Evolutionary conservation across 1,140 invertebrate species (phyloP).

Genomic region (Galendromus occidentalis): DNA sequence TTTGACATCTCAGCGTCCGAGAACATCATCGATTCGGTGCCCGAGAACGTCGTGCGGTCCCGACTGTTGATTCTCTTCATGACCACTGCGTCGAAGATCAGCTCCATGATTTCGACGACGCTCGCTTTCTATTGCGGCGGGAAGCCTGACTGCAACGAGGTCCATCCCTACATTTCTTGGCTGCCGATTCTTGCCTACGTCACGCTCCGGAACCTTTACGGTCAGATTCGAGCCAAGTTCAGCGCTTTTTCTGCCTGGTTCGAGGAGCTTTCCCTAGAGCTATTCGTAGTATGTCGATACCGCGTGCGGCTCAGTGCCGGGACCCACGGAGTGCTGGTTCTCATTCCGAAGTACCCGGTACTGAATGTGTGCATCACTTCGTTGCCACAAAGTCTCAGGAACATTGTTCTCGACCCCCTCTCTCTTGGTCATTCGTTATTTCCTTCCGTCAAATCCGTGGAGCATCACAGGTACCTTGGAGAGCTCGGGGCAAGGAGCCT

Average conservation of each 20-base stretch:
- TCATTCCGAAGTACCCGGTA: constrained; percentile 74
- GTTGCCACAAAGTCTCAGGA: no score
- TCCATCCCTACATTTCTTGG: constrained; percentile 78
- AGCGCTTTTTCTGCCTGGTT: constrained; percentile 85
- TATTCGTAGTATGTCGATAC: constrained; percentile 79
- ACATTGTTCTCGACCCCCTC: no score
- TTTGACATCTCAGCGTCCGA: constrained; percentile 85
- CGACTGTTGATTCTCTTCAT: constrained; percentile 12
- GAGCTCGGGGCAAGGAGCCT: no score
- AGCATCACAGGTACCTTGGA: no score
- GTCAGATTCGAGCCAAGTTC: constrained; percentile 58
- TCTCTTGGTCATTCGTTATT: no score
- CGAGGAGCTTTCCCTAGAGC: constrained; percentile 73
- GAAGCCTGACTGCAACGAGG: constrained; percentile 71
- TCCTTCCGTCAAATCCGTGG: no score
- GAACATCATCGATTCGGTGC: constrained; percentile 38
- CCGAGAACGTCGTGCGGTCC: not conserved
- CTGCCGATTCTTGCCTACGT: constrained; percentile 79
- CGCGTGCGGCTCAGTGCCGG: constrained; percentile 91
- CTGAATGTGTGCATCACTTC: constrained; percentile 70
- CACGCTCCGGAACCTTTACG: constrained; percentile 60
- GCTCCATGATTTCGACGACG: constrained; percentile 43
- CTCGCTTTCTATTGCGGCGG: constrained; percentile 68
- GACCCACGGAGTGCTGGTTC: constrained; percentile 66
- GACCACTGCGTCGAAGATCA: constrained; percentile 15